Evolutionary conservation across 2,113 vertebrate genomes (phyloP), one percentile per base, ranked within the genome.

Genomic region (Lycaon pictus): DNA sequence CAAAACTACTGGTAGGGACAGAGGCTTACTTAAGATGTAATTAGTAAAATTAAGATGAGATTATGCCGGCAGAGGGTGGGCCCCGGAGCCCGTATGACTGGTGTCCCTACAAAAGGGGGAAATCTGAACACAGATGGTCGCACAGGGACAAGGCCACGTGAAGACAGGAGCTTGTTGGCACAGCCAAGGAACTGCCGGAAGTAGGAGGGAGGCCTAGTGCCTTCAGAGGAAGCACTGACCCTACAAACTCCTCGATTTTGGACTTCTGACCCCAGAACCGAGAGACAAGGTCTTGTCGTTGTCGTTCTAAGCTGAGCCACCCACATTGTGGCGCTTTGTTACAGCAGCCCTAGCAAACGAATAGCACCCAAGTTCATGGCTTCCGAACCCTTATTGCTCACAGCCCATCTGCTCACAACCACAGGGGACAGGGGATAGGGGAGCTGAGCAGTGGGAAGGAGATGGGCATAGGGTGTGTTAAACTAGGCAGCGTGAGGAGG

Each of bases 291-390:
- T 88, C 58, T 13, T 72, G 35, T 77, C 11, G 22, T 89, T 51
- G 83, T 79, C 11, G 19, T 89, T 60, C 86, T 79, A 92, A 95
- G 74, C 37, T 29, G 85, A 95, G 43, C 67, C 58, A 92, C 13
- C 37, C 27, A 23, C 65, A 65, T 35, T 48, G 88, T 55, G 79
- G 56, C 35, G 4, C 29, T 74, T 91, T 48, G 56, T 53, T 72
- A 76, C 58, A 27, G 67, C 76, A 63, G 29, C 55, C 62, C 71
- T 72, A 10, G 55, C 23, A 62, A 62, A 92, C 27, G 10, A 88
- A 88, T 60, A 35, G 43, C 0, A 1, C 53, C 82, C 74, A 72
- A 29, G 11, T 37, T 74, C 55, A 69, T 65, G 93, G 32, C 69
- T 53, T 87, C 37, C 9, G 92, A 65, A 58, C 15, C 29, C 8